Evolutionary conservation across 2,888 invertebrate genomes (phyloP), one percentile per base, ranked within the genome.

Genomic region (Conistra vaccinii): DNA sequence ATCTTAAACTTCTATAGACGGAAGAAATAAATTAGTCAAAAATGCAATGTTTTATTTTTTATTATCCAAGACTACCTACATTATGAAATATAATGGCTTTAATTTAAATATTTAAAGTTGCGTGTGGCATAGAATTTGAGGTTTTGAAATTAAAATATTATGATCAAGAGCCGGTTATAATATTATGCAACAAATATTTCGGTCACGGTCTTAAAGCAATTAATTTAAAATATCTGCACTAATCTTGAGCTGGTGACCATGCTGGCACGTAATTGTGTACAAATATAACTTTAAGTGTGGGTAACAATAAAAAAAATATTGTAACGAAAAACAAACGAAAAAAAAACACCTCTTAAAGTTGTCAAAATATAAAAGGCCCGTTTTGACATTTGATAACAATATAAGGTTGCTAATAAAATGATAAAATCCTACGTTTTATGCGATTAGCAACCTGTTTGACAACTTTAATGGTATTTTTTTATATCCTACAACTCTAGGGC

Each of bases 121-220:
- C 29, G 23, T 63, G 14, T 20, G 55, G 32, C 53, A n/a, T 42
- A 51, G 29, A 32, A 57, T 51, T 58, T 65, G 42, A 62, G 10
- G 57, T 70, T 58, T 84, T 32, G 48, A 69, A 74, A 74, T 74
- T 10, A 48, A 55, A 67, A 57, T 78, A 71, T 32, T 61, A 53
- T 69, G 45, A 72, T 80, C 20, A 45, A 66, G 53, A 69, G 61
- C 73, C 68, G 29, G 53, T 77, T 72, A 32, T 4, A 74, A 26
- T 81, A 76, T 85, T 81, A 85, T 63, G 73, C 85, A 85, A 82
- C 32, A 55, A 32, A 48, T 69, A 85, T 70, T 69, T 55, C 78
- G 85, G 83, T 85, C 83, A 83, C n/a, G 83, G 85, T 69, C 83
- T 68, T 9, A n/a, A 23, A 63, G n/a, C 17, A 60, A 80, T 80